These are phyloP conservation scores for Gallinago jamesoni DNA, from an alignment of 2,113 vertebrate species.

Conservation along the genomic window DNA sequence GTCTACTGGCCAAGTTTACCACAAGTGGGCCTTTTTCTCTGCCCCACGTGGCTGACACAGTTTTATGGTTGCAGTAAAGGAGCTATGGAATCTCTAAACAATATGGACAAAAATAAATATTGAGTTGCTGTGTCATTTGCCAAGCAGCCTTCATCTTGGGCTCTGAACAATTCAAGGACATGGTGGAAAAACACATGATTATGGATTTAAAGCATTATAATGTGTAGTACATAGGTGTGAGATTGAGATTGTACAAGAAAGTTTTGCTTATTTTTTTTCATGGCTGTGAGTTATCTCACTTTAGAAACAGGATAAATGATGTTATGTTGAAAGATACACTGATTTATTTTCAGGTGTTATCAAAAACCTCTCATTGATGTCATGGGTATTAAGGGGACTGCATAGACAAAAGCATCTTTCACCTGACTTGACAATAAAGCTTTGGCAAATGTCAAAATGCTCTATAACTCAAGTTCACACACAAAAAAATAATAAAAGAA, in stretches of 20 bases:
- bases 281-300: not conserved
- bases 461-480: not conserved
- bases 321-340: not conserved
- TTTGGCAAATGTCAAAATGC: conserved; percentile 15
- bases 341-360: conserved; percentile 27
- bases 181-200: not conserved
- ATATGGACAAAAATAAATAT: not conserved
- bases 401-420: conserved; percentile 41
- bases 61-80: not conserved
- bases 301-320: not conserved
- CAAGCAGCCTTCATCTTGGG: not conserved
- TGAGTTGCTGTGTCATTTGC: not conserved
- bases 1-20: not conserved
- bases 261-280: not conserved
- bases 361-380: not conserved
- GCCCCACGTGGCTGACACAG: not conserved
- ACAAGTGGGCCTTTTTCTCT: not conserved
- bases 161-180: not conserved
- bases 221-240: not conserved
- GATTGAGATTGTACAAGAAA: not conserved
- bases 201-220: not conserved
- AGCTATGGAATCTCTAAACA: not conserved
- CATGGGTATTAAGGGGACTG: conserved; percentile 8
- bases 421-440: conserved; percentile 29
- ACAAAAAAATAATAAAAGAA: not conserved